phyloP scores from a whole-genome alignment of 2,888 invertebrate species.

The Crioceris asparagi region DNA sequence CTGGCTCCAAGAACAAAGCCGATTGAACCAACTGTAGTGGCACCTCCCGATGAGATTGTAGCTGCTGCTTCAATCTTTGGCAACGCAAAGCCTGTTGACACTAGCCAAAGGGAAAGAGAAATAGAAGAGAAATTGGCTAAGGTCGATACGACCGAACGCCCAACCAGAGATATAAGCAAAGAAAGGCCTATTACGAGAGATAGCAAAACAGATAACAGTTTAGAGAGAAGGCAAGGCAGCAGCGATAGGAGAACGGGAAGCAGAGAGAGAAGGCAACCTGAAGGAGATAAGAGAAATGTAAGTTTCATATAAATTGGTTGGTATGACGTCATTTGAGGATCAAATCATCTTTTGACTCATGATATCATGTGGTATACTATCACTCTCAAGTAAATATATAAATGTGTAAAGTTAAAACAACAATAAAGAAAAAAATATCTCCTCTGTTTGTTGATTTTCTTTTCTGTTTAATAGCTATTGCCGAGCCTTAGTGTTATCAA shows the following conservation, averaged over 20 bases:
- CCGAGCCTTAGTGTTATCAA: no score
- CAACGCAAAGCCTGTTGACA: conserved; percentile 91
- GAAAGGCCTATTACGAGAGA: conserved; percentile 5
- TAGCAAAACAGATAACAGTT: conserved; percentile 2
- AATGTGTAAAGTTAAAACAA: no score
- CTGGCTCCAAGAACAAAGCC: conserved; percentile 74
- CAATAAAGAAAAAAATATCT: no score
- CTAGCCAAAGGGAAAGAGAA: conserved; percentile 78
- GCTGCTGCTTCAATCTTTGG: conserved; percentile 78
- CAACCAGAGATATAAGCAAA: conserved; percentile 15
- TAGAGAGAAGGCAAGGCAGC: conserved; percentile 4
- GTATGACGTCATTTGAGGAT: no score
- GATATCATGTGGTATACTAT: no score
- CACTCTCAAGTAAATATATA: no score
- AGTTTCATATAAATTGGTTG: conserved; percentile 4
- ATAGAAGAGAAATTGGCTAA: conserved; percentile 79
- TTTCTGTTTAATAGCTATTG: no score
- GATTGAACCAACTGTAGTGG: conserved; percentile 40
- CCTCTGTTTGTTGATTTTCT: no score
- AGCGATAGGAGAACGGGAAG: conserved; percentile 8
- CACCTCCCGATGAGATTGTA: conserved; percentile 34
- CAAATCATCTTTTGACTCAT: no score
- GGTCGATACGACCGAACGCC: conserved; percentile 32
- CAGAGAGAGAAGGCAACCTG: neutral
- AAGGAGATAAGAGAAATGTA: conserved; percentile 11